Percentiles rank a stretch among this genome's conserved stretches.
Conservation (phyloP, 2,888 invertebrate genomes). For the Mamestra brassicae region DNA sequence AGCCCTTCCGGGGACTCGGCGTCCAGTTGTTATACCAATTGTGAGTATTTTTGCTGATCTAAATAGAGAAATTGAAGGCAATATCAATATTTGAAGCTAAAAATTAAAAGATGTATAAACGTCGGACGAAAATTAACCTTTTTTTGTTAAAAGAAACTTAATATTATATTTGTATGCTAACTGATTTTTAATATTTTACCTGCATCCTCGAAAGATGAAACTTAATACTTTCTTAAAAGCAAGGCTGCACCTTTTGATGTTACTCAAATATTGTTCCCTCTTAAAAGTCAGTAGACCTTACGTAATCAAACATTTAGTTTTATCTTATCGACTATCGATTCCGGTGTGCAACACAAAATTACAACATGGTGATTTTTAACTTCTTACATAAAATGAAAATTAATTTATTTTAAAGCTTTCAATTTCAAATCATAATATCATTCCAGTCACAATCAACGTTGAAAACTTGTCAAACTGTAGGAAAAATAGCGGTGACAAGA, state of each 20-base stretch:
- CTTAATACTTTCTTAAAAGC: conserved; percentile 38
- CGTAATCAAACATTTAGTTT: background rate
- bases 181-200: conserved; percentile 8
- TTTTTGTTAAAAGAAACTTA: background rate
- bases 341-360: background rate
- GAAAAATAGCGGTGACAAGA: too few species aligned
- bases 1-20: conserved; percentile 87
- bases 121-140: accelerated
- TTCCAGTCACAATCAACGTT: too few species aligned
- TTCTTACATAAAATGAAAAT: too few species aligned
- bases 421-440: too few species aligned
- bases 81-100: conserved; percentile 9
- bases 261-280: conserved; percentile 36
- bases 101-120: background rate
- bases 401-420: background rate
- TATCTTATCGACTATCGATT: background rate
- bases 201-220: conserved; percentile 26
- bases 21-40: conserved; percentile 87
- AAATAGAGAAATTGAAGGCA: conserved; percentile 12
- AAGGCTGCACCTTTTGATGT: conserved; percentile 31
- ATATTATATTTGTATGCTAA: background rate
- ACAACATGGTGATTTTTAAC: background rate
- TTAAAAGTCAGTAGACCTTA: conserved; percentile 31
- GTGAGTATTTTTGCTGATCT: conserved; percentile 73
- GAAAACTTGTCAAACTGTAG: too few species aligned